These are phyloP conservation scores for Phortica magna DNA, from an alignment of 2,888 invertebrate species.

Conservation along the genomic window DNA sequence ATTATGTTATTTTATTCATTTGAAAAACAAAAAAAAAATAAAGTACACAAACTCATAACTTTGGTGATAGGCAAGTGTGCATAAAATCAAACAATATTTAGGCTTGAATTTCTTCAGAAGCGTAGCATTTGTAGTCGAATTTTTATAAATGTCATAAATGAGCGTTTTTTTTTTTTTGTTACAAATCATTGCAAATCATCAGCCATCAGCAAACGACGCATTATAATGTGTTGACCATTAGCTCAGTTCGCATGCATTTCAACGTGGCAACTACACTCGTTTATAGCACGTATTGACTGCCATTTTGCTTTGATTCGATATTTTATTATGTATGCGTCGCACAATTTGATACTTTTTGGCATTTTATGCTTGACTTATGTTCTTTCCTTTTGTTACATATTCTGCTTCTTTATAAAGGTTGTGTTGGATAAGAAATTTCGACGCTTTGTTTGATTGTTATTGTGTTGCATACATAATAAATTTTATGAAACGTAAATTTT, in stretches of 20 bases:
- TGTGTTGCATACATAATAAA: constrained; percentile 67
- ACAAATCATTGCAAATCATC: background rate
- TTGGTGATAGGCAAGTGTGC: constrained; percentile 25
- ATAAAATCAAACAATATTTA: constrained; percentile 7
- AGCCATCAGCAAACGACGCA: constrained; percentile 30
- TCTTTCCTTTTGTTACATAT: background rate
- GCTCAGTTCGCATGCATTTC: constrained; percentile 60
- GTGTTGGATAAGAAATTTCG: background rate
- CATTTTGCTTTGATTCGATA: constrained; percentile 51
- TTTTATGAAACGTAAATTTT: constrained; percentile 73
- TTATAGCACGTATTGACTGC: constrained; percentile 47
- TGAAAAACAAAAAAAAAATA: background rate
- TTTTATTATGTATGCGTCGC: constrained; percentile 38
- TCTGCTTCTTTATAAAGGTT: background rate
- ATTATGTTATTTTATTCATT: background rate
- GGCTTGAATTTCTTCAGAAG: background rate
- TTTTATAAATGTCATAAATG: constrained; percentile 7
- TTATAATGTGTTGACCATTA: constrained; percentile 66
- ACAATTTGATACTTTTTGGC: constrained; percentile 7
- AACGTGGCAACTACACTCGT: constrained; percentile 49
- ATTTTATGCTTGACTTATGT: constrained; percentile 17
- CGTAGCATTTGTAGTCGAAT: background rate
- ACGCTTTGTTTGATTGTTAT: constrained; percentile 8
- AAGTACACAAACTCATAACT: constrained; percentile 3
- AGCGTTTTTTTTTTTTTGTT: background rate